A percentile compares a stretch with the other conserved stretches of the same genome.
Evolutionary conservation across 30 jellyfish, hydroid and myxozoan genomes (phyloP).

Genomic region (Aurelia sp.): DNA sequence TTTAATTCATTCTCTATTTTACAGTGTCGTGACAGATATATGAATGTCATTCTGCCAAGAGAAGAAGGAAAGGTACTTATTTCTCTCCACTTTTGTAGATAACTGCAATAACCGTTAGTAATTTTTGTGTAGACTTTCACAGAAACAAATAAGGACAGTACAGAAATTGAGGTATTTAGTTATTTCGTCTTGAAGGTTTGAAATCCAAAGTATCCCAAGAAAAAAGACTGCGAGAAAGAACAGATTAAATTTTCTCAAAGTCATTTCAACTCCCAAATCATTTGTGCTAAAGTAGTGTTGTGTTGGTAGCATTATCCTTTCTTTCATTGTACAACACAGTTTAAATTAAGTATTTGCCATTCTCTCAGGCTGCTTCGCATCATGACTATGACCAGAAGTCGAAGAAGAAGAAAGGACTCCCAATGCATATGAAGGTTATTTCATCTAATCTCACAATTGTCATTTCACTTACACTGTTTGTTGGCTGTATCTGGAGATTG

Average conservation of each 20-base stretch:
- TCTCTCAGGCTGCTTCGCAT: constrained; percentile 40
- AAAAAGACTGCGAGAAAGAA: too few species aligned
- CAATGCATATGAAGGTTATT: constrained; percentile 68
- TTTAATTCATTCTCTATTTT: too few species aligned
- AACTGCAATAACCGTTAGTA: too few species aligned
- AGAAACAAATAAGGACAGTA: too few species aligned
- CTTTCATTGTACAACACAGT: neutral
- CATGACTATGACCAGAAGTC: constrained; percentile 78
- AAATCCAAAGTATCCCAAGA: too few species aligned
- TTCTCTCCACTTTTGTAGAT: neutral
- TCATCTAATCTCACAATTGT: too few species aligned
- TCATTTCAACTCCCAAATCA: neutral
- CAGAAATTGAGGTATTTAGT: too few species aligned
- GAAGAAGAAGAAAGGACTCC: constrained; percentile 74
- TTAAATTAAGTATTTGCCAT: neutral
- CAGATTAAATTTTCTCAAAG: too few species aligned
- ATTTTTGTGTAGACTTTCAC: too few species aligned
- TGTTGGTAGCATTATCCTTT: neutral
- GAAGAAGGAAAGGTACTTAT: constrained; percentile 97
- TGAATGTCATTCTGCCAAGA: constrained; percentile 88
- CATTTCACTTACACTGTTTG: too few species aligned
- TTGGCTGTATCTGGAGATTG: too few species aligned
- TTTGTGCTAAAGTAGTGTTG: neutral
- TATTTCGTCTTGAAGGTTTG: too few species aligned
- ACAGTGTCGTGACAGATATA: constrained; percentile 97